These are phyloP conservation scores for Liodrosophila aerea DNA, from an alignment of 2,888 invertebrate genomes.

Conservation along the genomic window DNA sequence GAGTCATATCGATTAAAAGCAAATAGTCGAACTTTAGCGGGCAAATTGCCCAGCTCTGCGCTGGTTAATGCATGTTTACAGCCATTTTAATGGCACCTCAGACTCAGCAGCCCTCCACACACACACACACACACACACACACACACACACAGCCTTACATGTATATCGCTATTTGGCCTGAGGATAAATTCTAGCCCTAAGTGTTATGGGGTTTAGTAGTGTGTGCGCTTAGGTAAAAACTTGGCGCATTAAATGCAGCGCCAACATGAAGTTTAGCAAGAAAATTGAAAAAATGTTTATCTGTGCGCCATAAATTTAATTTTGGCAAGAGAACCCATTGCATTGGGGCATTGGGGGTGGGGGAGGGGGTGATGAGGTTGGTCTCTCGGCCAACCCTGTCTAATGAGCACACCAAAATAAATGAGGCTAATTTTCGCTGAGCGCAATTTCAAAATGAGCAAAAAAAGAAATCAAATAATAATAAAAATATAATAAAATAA, in stretches of 20 bases:
- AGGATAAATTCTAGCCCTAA: slow-evolving; percentile 33
- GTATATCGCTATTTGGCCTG: neutral
- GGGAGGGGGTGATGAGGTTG: neutral
- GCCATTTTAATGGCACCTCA: slow-evolving; percentile 20
- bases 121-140: neutral
- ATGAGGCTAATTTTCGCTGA: slow-evolving; percentile 63
- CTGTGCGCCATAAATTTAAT: slow-evolving; percentile 63
- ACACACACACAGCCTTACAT: too few species aligned
- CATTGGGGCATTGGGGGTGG: neutral
- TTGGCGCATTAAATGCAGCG: slow-evolving; percentile 64
- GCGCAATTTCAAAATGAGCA: slow-evolving; percentile 29
- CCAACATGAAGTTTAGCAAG: slow-evolving; percentile 22
- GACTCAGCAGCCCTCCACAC: neutral
- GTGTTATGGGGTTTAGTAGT: slow-evolving; percentile 35
- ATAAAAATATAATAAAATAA: slow-evolving; percentile 5
- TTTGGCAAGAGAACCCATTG: slow-evolving; percentile 43
- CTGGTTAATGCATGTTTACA: slow-evolving; percentile 22
- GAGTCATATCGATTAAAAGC: neutral
- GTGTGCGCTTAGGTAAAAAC: slow-evolving; percentile 35
- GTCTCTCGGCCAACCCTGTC: slow-evolving; percentile 11
- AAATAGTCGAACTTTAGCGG: too few species aligned
- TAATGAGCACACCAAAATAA: slow-evolving; percentile 64
- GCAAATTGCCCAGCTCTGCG: too few species aligned
- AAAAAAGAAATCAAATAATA: slow-evolving; percentile 5
- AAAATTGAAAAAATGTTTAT: slow-evolving; percentile 52